Conservation (phyloP, 1,140 invertebrate genomes). For the Drosophila seguyi region DNA sequence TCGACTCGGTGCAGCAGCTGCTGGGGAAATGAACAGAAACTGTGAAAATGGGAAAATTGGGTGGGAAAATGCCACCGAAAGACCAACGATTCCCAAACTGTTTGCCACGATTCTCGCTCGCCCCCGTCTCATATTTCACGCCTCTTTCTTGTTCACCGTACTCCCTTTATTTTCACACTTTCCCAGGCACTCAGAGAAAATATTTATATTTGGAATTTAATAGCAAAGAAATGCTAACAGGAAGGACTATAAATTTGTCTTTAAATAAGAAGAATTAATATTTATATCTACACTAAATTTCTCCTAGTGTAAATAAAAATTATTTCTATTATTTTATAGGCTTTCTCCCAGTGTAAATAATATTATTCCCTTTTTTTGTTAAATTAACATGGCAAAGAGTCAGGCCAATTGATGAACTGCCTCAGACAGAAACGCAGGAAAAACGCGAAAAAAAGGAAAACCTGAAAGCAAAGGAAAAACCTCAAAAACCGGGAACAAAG, state of each 20-base stretch:
- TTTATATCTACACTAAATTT: too few species aligned
- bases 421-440: not conserved
- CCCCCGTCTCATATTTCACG: constrained; percentile 50
- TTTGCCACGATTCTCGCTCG: not conserved
- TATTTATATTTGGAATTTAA: not conserved
- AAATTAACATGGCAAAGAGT: constrained; percentile 49
- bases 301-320: too few species aligned
- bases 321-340: too few species aligned
- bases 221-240: too few species aligned
- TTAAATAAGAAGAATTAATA: too few species aligned
- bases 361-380: not conserved
- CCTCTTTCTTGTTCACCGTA: constrained; percentile 34
- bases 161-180: not conserved
- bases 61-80: constrained; percentile 14
- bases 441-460: not conserved
- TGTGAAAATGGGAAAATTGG: constrained; percentile 15
- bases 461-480: not conserved
- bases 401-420: constrained; percentile 47
- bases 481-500: not conserved
- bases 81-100: constrained; percentile 29
- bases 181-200: not conserved
- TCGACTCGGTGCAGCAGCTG: constrained; percentile 27
- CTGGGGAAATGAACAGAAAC: constrained; percentile 16
- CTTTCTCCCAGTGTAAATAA: too few species aligned
- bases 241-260: too few species aligned